phyloP scores from a whole-genome alignment of 2,888 invertebrate genomes.

The Drosophila suboccidentalis region DNA sequence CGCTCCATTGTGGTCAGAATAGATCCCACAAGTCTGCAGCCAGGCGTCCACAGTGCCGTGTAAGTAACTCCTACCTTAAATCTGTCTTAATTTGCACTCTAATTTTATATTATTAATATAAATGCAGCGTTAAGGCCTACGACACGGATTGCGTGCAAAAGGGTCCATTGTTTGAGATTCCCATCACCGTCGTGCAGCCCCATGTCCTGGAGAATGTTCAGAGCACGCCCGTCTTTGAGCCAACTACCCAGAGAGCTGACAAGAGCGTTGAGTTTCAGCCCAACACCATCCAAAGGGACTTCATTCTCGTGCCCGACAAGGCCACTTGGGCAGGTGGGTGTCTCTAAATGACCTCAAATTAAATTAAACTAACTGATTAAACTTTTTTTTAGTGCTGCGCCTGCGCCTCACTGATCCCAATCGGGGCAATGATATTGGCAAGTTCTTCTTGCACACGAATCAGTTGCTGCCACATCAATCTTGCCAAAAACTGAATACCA shows the following conservation, averaged over 20 bases:
- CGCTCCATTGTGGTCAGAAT: conserved; percentile 91
- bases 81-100: background rate
- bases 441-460: conserved; percentile 95
- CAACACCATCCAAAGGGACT: conserved; percentile 93
- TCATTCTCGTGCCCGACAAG: conserved; percentile 92
- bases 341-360: background rate
- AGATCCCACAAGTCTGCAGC: conserved; percentile 90
- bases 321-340: conserved; percentile 92
- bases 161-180: conserved; percentile 96
- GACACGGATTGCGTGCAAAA: conserved; percentile 93
- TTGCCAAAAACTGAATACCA: conserved; percentile 89
- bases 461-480: conserved; percentile 93
- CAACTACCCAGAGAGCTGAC: conserved; percentile 63
- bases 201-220: conserved; percentile 85
- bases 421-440: conserved; percentile 89
- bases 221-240: conserved; percentile 75
- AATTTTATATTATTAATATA: background rate
- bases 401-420: conserved; percentile 87
- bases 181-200: conserved; percentile 95
- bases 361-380: background rate
- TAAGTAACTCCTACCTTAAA: conserved; percentile 82
- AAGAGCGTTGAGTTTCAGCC: conserved; percentile 90
- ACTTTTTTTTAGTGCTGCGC: conserved; percentile 86
- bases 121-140: conserved; percentile 91
- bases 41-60: conserved; percentile 94